Conservation (phyloP, 2,888 invertebrate species). For the Nemurella pictetii region DNA sequence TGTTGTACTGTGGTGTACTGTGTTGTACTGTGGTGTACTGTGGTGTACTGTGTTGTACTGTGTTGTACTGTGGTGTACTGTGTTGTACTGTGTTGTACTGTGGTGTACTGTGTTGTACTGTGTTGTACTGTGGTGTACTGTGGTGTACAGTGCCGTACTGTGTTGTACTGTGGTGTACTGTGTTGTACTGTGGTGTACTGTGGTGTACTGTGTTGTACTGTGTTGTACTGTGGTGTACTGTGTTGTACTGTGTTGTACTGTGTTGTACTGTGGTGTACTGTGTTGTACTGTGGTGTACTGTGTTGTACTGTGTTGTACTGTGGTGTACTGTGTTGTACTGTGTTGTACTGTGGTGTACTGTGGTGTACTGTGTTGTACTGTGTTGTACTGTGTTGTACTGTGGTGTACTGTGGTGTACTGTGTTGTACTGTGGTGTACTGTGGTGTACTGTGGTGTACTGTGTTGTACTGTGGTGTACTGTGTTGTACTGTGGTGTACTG, state of each 20-base stretch:
- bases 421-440: conserved; percentile 31
- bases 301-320: conserved; percentile 15
- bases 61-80: too few relatives aligned
- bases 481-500: not conserved
- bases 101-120: too few relatives aligned
- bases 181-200: not conserved
- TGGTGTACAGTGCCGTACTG: not conserved
- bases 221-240: not conserved
- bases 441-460: conserved; percentile 30
- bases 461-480: conserved; percentile 29
- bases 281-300: conserved; percentile 8
- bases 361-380: too few relatives aligned
- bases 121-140: not conserved
- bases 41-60: not conserved
- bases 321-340: too few relatives aligned
- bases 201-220: not conserved
- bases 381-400: too few relatives aligned
- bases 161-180: not conserved
- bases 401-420: too few relatives aligned
- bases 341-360: too few relatives aligned
- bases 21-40: too few relatives aligned
- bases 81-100: too few relatives aligned
- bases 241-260: too few relatives aligned
- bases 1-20: not conserved
- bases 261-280: too few relatives aligned